Percentiles rank a stretch among this genome's conserved stretches.
phyloP scores from a whole-genome alignment of 2,888 invertebrate genomes.

The Acrobasis consociella region DNA sequence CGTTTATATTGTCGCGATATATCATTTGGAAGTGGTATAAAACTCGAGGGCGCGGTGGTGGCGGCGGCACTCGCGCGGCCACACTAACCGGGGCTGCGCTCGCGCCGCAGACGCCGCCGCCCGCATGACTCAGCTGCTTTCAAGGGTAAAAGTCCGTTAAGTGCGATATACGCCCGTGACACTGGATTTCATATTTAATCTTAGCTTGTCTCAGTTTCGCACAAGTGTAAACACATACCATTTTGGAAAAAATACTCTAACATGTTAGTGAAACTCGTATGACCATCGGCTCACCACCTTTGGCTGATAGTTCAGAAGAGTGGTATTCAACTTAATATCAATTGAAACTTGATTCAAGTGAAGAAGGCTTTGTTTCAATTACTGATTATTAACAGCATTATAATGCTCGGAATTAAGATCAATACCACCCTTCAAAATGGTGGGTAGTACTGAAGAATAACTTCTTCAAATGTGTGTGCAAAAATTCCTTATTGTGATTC shows the following conservation, averaged over 20 bases:
- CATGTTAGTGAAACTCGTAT: too few relatives aligned
- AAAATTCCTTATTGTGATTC: too few relatives aligned
- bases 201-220: not conserved
- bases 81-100: not conserved
- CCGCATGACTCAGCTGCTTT: conserved; percentile 6
- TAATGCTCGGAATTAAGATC: too few relatives aligned
- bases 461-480: too few relatives aligned
- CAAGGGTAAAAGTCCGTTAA: not conserved
- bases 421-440: too few relatives aligned
- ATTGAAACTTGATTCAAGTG: too few relatives aligned
- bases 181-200: not conserved
- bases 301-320: too few relatives aligned
- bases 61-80: not conserved
- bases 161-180: conserved; percentile 5
- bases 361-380: too few relatives aligned
- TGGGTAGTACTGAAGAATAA: too few relatives aligned
- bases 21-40: not conserved
- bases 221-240: not conserved
- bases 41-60: not conserved
- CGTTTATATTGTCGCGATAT: not conserved
- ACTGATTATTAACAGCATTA: too few relatives aligned
- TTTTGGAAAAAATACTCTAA: not conserved
- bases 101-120: not conserved
- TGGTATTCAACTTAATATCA: too few relatives aligned
- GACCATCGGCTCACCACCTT: too few relatives aligned